A percentile compares a stretch with the other conserved stretches of the same genome.
phyloP scores from a whole-genome alignment of 2,113 vertebrate species.

The Capra hircus region DNA sequence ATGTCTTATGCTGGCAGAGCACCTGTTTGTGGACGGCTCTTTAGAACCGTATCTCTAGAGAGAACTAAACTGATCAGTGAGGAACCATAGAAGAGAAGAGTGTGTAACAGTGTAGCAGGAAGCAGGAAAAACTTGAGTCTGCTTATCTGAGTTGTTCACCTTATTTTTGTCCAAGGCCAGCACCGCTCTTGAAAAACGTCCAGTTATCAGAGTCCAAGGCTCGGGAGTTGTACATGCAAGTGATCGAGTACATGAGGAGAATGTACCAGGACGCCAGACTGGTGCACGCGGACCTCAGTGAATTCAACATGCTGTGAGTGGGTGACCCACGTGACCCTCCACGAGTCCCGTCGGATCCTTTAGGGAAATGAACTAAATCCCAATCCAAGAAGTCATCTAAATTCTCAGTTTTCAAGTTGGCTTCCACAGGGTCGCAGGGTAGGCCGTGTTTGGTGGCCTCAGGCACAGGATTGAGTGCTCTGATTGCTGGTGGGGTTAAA shows the following conservation, averaged over 20 bases:
- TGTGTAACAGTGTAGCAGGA: background rate
- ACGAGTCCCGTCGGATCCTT: background rate
- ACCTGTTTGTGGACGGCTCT: background rate
- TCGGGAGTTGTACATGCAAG: constrained; percentile 91
- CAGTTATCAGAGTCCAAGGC: constrained; percentile 91
- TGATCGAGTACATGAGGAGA: constrained; percentile 93
- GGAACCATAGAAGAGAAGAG: background rate
- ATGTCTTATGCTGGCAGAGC: background rate
- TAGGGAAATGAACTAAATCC: background rate
- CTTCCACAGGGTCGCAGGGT: background rate
- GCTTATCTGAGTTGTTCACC: background rate
- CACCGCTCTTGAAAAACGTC: constrained; percentile 93
- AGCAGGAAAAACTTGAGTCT: background rate
- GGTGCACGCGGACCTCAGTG: constrained; percentile 97
- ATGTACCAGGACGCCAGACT: constrained; percentile 96
- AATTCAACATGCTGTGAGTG: constrained; percentile 97
- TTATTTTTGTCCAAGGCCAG: constrained; percentile 83
- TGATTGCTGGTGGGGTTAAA: background rate
- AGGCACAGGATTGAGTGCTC: background rate
- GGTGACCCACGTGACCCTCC: background rate
- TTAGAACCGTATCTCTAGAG: background rate
- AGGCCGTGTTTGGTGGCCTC: background rate
- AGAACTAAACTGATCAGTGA: background rate
- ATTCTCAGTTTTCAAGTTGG: background rate
- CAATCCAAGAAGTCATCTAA: background rate